Evolutionary conservation across 37 sponge, comb jelly and placozoan species (phyloP).

Genomic region (Ianthella basta): DNA sequence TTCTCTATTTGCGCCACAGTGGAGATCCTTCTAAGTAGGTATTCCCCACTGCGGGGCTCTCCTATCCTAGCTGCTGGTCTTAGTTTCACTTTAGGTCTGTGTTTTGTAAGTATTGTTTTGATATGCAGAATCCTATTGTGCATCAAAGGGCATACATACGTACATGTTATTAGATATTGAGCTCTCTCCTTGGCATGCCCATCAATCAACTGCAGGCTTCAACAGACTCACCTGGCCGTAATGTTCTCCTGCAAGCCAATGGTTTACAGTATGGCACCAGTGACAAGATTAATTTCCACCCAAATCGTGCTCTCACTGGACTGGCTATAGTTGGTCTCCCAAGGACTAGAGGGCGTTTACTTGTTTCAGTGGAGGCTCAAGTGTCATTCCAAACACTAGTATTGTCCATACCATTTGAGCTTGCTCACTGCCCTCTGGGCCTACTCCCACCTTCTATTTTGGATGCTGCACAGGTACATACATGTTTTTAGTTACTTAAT

Average conservation of each 20-base stretch:
- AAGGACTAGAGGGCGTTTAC: constrained; percentile 60
- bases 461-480: too few species aligned
- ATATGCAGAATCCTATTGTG: too few species aligned
- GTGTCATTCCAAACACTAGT: constrained; percentile 40
- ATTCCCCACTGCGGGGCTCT: too few species aligned
- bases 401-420: constrained; percentile 66
- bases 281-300: constrained; percentile 51
- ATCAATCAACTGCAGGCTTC: not conserved
- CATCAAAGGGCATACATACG: too few species aligned
- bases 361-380: constrained; percentile 54
- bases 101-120: too few species aligned
- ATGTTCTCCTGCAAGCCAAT: constrained; percentile 14
- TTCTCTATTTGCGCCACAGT: too few species aligned
- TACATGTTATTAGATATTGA: too few species aligned
- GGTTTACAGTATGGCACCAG: constrained; percentile 10
- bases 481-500: too few species aligned
- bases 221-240: not conserved
- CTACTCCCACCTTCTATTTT: constrained; percentile 4
- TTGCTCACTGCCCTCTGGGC: constrained; percentile 78
- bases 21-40: too few species aligned
- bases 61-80: too few species aligned
- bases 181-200: too few species aligned
- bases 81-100: too few species aligned
- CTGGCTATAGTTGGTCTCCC: constrained; percentile 73
- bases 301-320: constrained; percentile 69